phyloP scores from a whole-genome alignment of 1,140 invertebrate species.

The Himalopsyche phryganea region DNA sequence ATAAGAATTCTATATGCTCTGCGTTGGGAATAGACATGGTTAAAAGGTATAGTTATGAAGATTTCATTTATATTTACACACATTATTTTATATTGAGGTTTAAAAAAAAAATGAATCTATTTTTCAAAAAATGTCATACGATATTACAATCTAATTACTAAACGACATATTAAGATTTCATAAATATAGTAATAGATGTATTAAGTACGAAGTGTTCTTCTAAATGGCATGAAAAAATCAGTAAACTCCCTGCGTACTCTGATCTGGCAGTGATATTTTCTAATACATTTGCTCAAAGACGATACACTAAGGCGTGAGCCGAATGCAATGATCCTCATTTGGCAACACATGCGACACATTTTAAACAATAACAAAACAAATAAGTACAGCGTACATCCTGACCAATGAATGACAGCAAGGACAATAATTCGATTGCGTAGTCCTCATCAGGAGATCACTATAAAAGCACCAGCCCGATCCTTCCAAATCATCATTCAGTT shows the following conservation, averaged over 20 bases:
- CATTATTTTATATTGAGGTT: no score
- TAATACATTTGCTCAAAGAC: slow-evolving; percentile 1
- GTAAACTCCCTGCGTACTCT: not conserved
- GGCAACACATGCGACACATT: slow-evolving; percentile 20
- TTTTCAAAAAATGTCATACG: no score
- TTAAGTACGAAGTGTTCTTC: no score
- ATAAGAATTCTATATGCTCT: no score
- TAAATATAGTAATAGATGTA: no score
- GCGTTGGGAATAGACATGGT: no score
- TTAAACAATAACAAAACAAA: slow-evolving; percentile 11
- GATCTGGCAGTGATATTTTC: not conserved
- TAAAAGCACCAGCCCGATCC: slow-evolving; percentile 22
- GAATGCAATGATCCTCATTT: slow-evolving; percentile 3
- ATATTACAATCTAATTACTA: no score
- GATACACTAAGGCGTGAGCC: not conserved
- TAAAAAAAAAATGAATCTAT: no score
- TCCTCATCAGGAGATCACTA: slow-evolving; percentile 2
- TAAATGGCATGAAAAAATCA: no score
- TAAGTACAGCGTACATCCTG: slow-evolving; percentile 15
- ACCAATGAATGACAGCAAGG: slow-evolving; percentile 24
- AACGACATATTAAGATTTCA: no score
- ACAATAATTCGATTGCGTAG: slow-evolving; percentile 4
- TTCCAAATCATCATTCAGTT: slow-evolving; percentile 30
- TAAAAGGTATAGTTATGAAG: no score
- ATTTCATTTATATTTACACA: no score